These are phyloP conservation scores for Callimico goeldii DNA, from an alignment of 2,797 vertebrate genomes.

Conservation along the genomic window DNA sequence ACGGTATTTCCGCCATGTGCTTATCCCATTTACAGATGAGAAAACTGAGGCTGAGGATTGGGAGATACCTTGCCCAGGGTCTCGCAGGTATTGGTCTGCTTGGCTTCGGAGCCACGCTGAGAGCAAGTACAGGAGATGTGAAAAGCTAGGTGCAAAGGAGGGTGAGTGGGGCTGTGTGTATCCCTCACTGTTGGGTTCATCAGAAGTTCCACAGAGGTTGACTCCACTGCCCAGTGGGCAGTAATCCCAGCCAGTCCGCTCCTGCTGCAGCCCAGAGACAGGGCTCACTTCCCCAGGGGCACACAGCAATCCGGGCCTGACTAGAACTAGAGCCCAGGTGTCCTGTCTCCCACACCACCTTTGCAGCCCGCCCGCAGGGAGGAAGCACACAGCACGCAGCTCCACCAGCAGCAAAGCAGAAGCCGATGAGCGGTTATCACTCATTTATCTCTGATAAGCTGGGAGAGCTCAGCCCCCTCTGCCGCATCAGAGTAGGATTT, in stretches of 20 bases:
- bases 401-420: background rate
- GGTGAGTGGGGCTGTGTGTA: accelerated
- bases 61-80: background rate
- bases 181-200: background rate
- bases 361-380: background rate
- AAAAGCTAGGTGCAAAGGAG: background rate
- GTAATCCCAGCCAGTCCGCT: background rate
- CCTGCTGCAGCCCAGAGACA: background rate
- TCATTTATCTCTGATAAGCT: background rate
- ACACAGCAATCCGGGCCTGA: background rate
- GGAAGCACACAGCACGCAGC: background rate
- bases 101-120: background rate
- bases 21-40: background rate
- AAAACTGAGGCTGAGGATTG: background rate
- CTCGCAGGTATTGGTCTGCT: background rate
- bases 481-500: background rate
- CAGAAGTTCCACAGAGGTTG: no score
- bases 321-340: background rate
- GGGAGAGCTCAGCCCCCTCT: background rate
- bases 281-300: background rate
- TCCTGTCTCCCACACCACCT: background rate
- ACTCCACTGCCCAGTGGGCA: background rate
- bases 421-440: background rate
- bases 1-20: accelerated
- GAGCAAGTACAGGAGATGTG: background rate